Base-by-base conservation (phyloP, 1,140 invertebrate genomes). In the Anoplolepis gracilipes region DNA sequence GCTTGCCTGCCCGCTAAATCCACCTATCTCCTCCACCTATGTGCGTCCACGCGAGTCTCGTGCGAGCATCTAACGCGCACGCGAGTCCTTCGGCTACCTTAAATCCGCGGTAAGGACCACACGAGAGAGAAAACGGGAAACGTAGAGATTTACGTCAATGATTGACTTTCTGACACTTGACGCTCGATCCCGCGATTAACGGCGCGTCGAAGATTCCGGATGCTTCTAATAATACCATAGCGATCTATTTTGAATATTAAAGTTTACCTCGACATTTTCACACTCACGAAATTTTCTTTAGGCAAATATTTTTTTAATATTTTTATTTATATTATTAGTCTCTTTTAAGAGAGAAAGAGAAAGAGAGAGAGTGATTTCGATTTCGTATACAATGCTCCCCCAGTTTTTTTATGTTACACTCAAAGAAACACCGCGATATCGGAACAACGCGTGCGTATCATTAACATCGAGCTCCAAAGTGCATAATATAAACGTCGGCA, bases 401-500 rank as follows among this genome's bases (percentile, higher is more conserved):
- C n/a, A n/a, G 28, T 22, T 65, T 49, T 78, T 53, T 65, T 25
- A 8, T 25, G 13, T 70, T 69, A 30, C 10, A 33, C 8, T 8
- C n/a, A 11, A 46, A 28, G 1, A 30, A 62, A 19, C 36, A 49
- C 46, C 3, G 16, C 4, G 46, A 49, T 49, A 46, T 28, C 42
- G 11, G 25, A 64, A 64, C 75, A 59, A n/a, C 33, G 30, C 64
- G 19, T 33, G n/a, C 8, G 61, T 61, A 46, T 61, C n/a, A 42
- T 72, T 73, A 73, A 59, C 55, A 62, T 42, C 39, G 87, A n/a
- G 65, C 75, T 42, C 46, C 72, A 77, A 84, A 53, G 73, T 84
- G 69, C 81, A 79, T 61, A 79, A 89, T 65, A 69, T 59, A 53
- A 46, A 84, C 78, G 86, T 73, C 86, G 81, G 88, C 90, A 87